Conservation (phyloP, 2,113 vertebrate species). For the Tetrax tetrax region DNA sequence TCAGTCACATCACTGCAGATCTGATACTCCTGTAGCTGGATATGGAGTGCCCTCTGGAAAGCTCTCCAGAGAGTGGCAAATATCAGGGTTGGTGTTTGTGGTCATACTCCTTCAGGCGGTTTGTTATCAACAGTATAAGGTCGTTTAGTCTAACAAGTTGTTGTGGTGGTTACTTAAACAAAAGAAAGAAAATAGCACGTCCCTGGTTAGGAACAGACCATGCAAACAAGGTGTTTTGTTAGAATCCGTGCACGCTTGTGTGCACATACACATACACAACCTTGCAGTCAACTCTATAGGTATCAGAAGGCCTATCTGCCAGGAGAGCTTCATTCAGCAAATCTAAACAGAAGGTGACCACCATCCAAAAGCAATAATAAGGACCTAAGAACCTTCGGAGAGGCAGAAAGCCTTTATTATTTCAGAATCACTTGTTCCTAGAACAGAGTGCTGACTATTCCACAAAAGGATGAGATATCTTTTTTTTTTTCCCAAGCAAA, state of each 20-base stretch:
- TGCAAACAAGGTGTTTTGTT: not conserved
- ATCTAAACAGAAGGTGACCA: not conserved
- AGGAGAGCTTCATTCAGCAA: not conserved
- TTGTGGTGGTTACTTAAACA: not conserved
- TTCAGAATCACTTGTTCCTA: not conserved
- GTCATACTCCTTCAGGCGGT: not conserved
- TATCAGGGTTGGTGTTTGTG: not conserved
- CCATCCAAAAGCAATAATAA: not conserved
- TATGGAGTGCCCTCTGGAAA: not conserved
- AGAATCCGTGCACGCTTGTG: rapidly evolving
- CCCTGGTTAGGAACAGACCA: not conserved
- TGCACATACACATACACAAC: not conserved
- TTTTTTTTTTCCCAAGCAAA: not conserved
- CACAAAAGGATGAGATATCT: not conserved
- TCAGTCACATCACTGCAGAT: not conserved
- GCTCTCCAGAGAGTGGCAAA: not conserved
- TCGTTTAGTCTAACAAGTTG: not conserved
- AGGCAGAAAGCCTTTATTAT: not conserved
- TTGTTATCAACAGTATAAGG: not conserved
- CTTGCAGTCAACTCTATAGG: not conserved
- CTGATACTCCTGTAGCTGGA: not conserved
- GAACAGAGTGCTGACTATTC: not conserved
- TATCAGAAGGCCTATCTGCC: not conserved
- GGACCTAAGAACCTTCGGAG: not conserved
- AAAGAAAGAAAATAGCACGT: not conserved